phyloP scores from a whole-genome alignment of 2,888 invertebrate species.

The Scotopteryx bipunctaria region DNA sequence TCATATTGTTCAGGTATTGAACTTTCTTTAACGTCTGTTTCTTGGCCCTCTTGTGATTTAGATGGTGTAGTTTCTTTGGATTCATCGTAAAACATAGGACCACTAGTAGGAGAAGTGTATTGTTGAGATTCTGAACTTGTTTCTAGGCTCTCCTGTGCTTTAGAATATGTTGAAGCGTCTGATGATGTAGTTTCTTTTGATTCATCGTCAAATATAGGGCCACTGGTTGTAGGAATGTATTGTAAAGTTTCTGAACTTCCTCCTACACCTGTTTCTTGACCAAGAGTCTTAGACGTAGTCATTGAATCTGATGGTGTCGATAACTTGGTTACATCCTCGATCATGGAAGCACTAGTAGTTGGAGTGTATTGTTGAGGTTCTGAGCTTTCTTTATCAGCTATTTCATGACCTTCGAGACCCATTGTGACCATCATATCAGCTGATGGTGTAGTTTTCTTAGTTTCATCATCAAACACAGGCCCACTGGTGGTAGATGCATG shows the following conservation, averaged over 20 bases:
- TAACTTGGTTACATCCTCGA: slow-evolving; percentile 17
- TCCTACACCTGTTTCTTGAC: background rate
- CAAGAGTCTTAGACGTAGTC: slow-evolving; percentile 3
- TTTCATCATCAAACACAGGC: slow-evolving; percentile 17
- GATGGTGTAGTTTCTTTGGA: too few relatives aligned
- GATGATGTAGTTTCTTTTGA: background rate
- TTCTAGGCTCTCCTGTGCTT: too few relatives aligned
- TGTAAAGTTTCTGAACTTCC: slow-evolving; percentile 19
- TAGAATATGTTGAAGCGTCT: too few relatives aligned
- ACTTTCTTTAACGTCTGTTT: slow-evolving; percentile 8
- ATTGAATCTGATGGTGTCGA: background rate
- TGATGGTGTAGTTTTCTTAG: slow-evolving; percentile 18
- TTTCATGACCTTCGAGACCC: background rate
- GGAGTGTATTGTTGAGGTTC: slow-evolving; percentile 17
- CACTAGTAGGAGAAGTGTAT: too few relatives aligned
- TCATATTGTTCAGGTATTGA: slow-evolving; percentile 3
- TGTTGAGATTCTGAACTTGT: too few relatives aligned
- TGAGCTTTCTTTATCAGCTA: slow-evolving; percentile 4
- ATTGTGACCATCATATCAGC: slow-evolving; percentile 4
- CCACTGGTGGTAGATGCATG: slow-evolving; percentile 15
- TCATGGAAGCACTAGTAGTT: slow-evolving; percentile 23
- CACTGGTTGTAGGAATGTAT: background rate
- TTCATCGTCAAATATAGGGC: background rate
- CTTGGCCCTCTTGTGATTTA: too few relatives aligned
- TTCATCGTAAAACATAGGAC: too few relatives aligned